Evolutionary conservation across 2,797 vertebrate species (phyloP), one percentile per base, ranked within the genome.

Genomic region (Presbytis comata): DNA sequence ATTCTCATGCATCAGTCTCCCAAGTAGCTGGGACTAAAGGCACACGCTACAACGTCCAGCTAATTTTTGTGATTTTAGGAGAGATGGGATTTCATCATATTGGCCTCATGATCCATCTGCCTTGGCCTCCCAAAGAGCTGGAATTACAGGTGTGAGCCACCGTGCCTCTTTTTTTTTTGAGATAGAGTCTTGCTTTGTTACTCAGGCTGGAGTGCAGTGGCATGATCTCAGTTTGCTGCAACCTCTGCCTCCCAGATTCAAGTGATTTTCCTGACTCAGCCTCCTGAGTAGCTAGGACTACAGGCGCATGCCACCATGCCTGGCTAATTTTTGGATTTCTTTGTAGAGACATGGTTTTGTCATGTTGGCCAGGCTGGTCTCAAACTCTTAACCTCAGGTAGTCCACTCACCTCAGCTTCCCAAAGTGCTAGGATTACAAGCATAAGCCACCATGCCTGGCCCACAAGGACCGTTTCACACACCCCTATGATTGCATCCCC

Each of bases 1-100:
- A 55, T 55, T 55, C 53, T 55, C 53, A 3, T 55, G 53, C 53
- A 19, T 55, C 53, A 55, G 21, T 21, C 21, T 55, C 53, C 53
- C 53, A 55, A 55, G 53, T 55, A 55, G 21, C 53, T 55, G 21
- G 53, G 21, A 22, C 53, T 55, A 55, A 3, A 55, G 8, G 53
- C 8, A 21, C 0, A 3, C 0, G 0, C 53, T 55, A 55, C 53
- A 21, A 22, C 3, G 0, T 55, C 53, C 2, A 22, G 21, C 21
- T 55, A 55, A 22, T 22, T 55, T 22, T 55, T 55, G 53, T 55
- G 7, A 22, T 55, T 53, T 55, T 55, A 55, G 53, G 53, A 22
- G 53, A 55, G 21, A 22, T 22, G 53, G 53, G 1, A 8, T 55
- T 55, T 55, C 53, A 55, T 55, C 53, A 22, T 55, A 55, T 55